Percentiles rank a stretch among this genome's conserved stretches.
phyloP scores from a whole-genome alignment of 2,888 invertebrate genomes.

The Eupithecia dodoneata region DNA sequence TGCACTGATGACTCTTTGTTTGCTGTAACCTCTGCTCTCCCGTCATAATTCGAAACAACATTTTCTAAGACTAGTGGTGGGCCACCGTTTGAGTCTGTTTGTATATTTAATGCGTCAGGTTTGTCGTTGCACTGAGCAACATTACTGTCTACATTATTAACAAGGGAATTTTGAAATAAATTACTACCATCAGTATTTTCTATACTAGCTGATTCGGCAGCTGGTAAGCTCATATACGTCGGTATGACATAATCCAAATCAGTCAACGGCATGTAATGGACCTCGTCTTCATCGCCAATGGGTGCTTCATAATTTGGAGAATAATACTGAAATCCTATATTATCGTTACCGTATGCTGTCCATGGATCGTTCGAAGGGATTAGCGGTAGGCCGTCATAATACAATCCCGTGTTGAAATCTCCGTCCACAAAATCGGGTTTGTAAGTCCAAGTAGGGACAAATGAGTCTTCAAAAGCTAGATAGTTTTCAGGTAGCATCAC shows the following conservation, averaged over 20 bases:
- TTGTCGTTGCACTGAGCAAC: constrained; percentile 42
- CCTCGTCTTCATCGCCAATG: constrained; percentile 59
- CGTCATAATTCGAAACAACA: constrained; percentile 61
- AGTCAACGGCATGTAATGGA: constrained; percentile 74
- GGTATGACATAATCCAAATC: constrained; percentile 78
- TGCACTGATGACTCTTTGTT: constrained; percentile 61
- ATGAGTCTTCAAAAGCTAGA: constrained; percentile 81
- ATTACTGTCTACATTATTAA: constrained; percentile 50
- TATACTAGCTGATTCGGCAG: constrained; percentile 62
- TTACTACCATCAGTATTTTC: constrained; percentile 53
- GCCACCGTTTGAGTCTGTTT: constrained; percentile 41
- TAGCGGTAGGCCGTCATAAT: constrained; percentile 72
- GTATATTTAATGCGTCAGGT: constrained; percentile 30
- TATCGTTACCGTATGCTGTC: constrained; percentile 70
- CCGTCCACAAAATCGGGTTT: constrained; percentile 69
- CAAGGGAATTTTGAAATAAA: constrained; percentile 44
- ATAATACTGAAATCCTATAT: constrained; percentile 70
- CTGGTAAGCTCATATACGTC: constrained; percentile 75
- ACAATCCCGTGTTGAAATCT: constrained; percentile 65
- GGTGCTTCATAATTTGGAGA: constrained; percentile 68
- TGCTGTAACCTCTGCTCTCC: constrained; percentile 45
- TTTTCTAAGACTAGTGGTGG: constrained; percentile 47
- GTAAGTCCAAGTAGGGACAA: constrained; percentile 77
- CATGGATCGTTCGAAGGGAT: constrained; percentile 78
- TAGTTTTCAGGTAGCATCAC: constrained; percentile 79